phyloP scores from a whole-genome alignment of 2,113 vertebrate genomes.

The Lipophrys pholis region DNA sequence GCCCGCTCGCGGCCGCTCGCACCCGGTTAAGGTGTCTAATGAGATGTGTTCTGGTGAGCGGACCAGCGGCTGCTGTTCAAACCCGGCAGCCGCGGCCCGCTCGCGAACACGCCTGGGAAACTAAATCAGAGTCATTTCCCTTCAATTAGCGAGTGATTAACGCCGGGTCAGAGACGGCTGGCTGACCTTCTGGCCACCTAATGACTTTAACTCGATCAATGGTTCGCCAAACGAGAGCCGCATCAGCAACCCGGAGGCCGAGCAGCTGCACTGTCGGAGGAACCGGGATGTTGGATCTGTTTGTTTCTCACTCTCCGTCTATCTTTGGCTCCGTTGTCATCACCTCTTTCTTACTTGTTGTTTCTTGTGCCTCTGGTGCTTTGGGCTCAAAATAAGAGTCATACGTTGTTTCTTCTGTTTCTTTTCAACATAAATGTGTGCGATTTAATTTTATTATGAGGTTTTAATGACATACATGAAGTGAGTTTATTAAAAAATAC shows the following conservation, averaged over 20 bases:
- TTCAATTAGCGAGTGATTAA: constrained; percentile 81
- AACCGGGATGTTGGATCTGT: neutral
- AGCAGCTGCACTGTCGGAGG: constrained; percentile 9
- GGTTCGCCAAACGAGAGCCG: constrained; percentile 33
- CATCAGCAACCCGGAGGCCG: constrained; percentile 11
- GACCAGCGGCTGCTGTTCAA: constrained; percentile 46
- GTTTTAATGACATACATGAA: too few species aligned
- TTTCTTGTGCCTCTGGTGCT: neutral
- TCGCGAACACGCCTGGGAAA: constrained; percentile 51
- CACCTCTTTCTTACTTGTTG: neutral
- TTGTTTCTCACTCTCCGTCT: constrained; percentile 13
- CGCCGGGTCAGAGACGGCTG: constrained; percentile 51
- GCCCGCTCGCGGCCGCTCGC: constrained; percentile 24
- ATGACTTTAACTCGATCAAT: constrained; percentile 74
- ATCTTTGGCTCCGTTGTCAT: constrained; percentile 12
- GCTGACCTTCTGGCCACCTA: constrained; percentile 70
- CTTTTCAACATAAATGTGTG: too few species aligned
- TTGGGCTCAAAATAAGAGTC: too few species aligned
- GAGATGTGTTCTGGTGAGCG: constrained; percentile 38
- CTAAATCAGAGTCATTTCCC: constrained; percentile 75
- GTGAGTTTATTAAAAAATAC: too few species aligned
- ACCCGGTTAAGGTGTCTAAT: constrained; percentile 50
- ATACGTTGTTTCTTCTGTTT: too few species aligned
- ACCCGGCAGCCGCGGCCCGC: constrained; percentile 28
- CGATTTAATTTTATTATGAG: too few species aligned